phyloP scores from a whole-genome alignment of 1,140 invertebrate genomes.

The Cryptotermes secundus region DNA sequence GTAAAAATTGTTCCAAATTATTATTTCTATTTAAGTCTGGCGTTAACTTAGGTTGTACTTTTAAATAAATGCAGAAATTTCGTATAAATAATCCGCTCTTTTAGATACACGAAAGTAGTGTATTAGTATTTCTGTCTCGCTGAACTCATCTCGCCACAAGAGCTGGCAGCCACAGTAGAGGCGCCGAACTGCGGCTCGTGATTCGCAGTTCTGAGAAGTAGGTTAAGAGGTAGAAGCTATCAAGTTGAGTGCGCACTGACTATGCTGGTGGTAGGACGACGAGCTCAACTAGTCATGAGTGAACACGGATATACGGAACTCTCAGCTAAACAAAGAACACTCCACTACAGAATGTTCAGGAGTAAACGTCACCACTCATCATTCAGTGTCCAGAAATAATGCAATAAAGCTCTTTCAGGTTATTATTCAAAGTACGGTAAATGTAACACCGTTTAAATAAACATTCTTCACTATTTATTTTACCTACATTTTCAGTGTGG shows the following conservation, averaged over 20 bases:
- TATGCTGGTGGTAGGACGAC: background rate
- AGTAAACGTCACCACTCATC: background rate
- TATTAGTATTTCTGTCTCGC: too few species aligned
- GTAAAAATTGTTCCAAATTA: too few species aligned
- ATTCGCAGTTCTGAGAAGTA: background rate
- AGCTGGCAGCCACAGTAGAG: background rate
- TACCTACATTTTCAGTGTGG: background rate
- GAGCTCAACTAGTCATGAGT: slow-evolving; percentile 11
- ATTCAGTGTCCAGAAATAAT: background rate
- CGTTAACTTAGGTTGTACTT: too few species aligned
- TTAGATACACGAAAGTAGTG: too few species aligned
- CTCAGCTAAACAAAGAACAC: slow-evolving; percentile 7
- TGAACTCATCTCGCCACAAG: background rate
- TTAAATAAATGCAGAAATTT: too few species aligned
- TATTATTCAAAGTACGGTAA: too few species aligned
- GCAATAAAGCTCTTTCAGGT: too few species aligned
- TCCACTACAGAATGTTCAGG: background rate
- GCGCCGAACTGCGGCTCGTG: background rate
- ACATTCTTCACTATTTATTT: background rate
- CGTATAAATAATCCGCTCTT: too few species aligned
- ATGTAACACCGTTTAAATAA: too few species aligned
- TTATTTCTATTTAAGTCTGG: too few species aligned
- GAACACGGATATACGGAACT: background rate
- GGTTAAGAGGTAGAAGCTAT: slow-evolving; percentile 4
- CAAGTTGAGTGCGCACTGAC: background rate